These are phyloP conservation scores for Limosa lapponica DNA, from an alignment of 2,797 vertebrate species.

Conservation along the genomic window DNA sequence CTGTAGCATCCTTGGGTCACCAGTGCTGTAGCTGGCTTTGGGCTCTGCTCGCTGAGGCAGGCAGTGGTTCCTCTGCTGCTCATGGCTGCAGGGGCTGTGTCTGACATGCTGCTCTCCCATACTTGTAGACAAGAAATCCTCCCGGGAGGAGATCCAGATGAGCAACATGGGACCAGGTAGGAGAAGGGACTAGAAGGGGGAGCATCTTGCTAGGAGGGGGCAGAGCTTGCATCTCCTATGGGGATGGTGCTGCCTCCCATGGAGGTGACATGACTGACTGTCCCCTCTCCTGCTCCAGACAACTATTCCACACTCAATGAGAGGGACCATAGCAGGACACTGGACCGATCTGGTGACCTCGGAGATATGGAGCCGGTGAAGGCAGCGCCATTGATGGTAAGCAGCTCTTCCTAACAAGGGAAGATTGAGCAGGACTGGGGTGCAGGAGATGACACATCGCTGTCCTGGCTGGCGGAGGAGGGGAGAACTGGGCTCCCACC, in stretches of 20 bases:
- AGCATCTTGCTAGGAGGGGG: neutral
- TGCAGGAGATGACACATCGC: neutral
- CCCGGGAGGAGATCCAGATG: constrained; percentile 93
- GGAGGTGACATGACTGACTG: neutral
- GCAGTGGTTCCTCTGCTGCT: neutral
- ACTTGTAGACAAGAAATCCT: constrained; percentile 84
- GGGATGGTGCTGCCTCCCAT: neutral
- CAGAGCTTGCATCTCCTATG: fast-evolving
- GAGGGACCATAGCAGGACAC: constrained; percentile 89
- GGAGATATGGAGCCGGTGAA: constrained; percentile 87
- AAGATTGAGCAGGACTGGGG: neutral
- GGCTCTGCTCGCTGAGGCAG: neutral
- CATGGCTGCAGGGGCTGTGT: neutral
- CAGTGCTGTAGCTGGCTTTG: neutral
- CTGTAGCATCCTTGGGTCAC: neutral
- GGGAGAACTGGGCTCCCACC: neutral
- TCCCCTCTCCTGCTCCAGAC: constrained; percentile 54
- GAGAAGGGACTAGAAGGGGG: neutral
- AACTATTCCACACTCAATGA: constrained; percentile 91
- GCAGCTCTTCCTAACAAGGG: neutral
- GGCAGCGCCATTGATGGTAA: constrained; percentile 82
- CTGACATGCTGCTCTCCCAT: constrained; percentile 43
- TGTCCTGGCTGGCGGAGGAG: neutral
- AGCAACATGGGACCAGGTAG: constrained; percentile 93
- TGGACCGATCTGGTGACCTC: constrained; percentile 88